These are phyloP conservation scores for Montipora cactus DNA, from an alignment of 64 coral and sea anemone genomes.

Conservation along the genomic window DNA sequence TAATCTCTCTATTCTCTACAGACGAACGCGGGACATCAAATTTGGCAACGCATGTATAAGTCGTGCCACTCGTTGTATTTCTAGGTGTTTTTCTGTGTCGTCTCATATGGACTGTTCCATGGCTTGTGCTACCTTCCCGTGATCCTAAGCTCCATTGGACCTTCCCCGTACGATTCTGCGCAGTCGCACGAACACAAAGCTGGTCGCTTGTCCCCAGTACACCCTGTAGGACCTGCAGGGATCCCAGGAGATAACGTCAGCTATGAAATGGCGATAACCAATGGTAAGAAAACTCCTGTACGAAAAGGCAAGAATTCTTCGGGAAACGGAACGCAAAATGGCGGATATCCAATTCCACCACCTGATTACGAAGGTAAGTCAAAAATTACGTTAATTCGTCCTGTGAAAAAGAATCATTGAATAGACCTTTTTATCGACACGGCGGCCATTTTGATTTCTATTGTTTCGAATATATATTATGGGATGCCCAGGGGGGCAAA, in stretches of 20 bases:
- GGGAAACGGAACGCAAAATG: not conserved
- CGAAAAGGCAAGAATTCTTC: not conserved
- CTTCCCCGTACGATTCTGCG: slow-evolving; percentile 85
- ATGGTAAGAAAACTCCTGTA: slow-evolving; percentile 35
- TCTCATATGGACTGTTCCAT: slow-evolving; percentile 90
- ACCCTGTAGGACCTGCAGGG: slow-evolving; percentile 32
- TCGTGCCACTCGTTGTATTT: not conserved
- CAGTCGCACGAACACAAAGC: slow-evolving; percentile 11
- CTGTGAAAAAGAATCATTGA: not conserved
- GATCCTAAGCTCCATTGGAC: slow-evolving; percentile 78
- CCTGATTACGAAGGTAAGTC: slow-evolving; percentile 81
- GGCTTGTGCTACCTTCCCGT: slow-evolving; percentile 92
- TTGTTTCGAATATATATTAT: no score
- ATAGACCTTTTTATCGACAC: no score
- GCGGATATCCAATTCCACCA: slow-evolving; percentile 39
- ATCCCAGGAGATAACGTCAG: slow-evolving; percentile 49
- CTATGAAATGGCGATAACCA: slow-evolving; percentile 57
- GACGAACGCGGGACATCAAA: no score
- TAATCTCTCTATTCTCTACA: no score
- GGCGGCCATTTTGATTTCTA: no score
- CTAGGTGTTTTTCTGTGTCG: slow-evolving; percentile 87
- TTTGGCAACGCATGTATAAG: no score
- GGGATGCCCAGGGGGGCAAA: no score
- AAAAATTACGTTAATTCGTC: not conserved
- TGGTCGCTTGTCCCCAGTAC: slow-evolving; percentile 51